phyloP scores from a whole-genome alignment of 2,113 vertebrate species.

The Leucopternis melanops region DNA sequence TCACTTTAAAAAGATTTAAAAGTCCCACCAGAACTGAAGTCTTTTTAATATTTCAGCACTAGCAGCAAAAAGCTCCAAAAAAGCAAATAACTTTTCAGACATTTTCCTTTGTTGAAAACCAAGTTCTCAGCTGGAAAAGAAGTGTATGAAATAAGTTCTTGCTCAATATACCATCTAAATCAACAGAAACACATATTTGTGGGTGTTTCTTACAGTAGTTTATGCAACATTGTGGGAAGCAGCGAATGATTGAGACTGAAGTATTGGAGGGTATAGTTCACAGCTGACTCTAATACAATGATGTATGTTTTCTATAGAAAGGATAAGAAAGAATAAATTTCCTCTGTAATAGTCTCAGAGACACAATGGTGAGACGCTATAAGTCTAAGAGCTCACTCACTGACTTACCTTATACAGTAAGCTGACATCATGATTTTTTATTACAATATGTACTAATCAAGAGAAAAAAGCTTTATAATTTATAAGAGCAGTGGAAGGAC shows the following conservation, averaged over 20 bases:
- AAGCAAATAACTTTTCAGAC: background rate
- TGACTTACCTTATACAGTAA: background rate
- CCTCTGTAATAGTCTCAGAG: background rate
- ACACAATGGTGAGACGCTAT: background rate
- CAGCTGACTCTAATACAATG: background rate
- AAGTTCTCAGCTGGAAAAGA: background rate
- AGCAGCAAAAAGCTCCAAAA: background rate
- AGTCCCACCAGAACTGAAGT: background rate
- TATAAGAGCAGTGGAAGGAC: background rate
- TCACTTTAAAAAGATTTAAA: background rate
- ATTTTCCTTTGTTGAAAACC: background rate
- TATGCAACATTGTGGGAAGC: background rate
- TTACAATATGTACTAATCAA: background rate
- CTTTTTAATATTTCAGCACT: background rate
- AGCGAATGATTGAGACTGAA: background rate
- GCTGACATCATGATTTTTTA: background rate
- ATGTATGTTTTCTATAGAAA: background rate
- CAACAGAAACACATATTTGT: background rate
- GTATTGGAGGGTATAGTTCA: background rate
- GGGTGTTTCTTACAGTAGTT: background rate
- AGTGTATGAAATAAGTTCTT: background rate
- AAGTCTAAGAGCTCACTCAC: background rate
- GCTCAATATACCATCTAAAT: background rate
- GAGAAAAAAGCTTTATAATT: background rate
- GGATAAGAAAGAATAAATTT: background rate